Percentiles rank a stretch among this genome's conserved stretches.
phyloP scores from a whole-genome alignment of 2,797 vertebrate species.

The Clarias fuscus region DNA sequence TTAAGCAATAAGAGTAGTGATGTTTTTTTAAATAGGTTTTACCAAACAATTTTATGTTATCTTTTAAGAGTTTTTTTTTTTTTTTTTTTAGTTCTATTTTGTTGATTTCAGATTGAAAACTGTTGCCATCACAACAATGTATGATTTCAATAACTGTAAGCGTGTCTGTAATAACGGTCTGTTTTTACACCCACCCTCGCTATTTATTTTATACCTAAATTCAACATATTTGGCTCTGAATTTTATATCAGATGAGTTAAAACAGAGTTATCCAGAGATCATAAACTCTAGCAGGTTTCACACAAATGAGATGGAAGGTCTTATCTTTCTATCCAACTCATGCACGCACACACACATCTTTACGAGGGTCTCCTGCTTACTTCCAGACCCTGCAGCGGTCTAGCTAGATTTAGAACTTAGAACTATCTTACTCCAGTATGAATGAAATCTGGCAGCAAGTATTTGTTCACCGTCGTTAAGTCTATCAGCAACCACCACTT shows the following conservation, averaged over 20 bases:
- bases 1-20: neutral
- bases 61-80: too few species aligned
- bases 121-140: neutral
- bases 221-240: neutral
- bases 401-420: neutral
- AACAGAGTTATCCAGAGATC: neutral
- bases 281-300: slow-evolving; percentile 8
- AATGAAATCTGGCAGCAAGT: slow-evolving; percentile 22
- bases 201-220: neutral
- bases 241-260: neutral
- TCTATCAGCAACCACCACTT: slow-evolving; percentile 26
- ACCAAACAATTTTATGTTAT: neutral
- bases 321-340: slow-evolving; percentile 25
- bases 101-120: neutral
- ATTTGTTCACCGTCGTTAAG: slow-evolving; percentile 23
- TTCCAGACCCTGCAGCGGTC: neutral
- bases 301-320: slow-evolving; percentile 4
- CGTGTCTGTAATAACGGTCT: neutral
- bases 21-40: neutral
- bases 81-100: neutral
- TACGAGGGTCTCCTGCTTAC: neutral
- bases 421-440: neutral
- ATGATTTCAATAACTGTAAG: neutral
- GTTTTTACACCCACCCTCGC: neutral
- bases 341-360: slow-evolving; percentile 15